Base-by-base conservation (phyloP, 2,888 invertebrate species). In the Pantelozetes paolii region DNA sequence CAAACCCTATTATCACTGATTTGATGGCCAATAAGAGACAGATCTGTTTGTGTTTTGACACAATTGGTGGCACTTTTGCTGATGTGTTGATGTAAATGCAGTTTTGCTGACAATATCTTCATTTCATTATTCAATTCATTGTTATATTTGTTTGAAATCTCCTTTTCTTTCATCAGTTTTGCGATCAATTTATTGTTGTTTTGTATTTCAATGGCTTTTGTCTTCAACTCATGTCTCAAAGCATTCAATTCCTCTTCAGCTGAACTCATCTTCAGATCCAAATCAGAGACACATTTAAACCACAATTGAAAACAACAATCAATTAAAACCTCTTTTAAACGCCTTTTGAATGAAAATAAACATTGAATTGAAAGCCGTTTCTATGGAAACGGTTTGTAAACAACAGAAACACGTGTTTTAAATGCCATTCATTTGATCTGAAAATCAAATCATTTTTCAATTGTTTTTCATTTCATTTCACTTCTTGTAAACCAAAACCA, bases 81-180 rank as follows among this genome's bases (percentile, higher is more conserved):
- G 20, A 73, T 28, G 23, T 74, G 48, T 48, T 74, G 71, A 59
- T 64, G 50, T 20, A 75, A 59, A 28, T 59, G 48, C 15, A 76
- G 70, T 73, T 76, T 76, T n/a, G 59, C 72, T 20, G 54, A 75
- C 67, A 74, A 42, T 64, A 76, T 42, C 40, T 70, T 45, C 23
- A 76, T n/a, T 48, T 76, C 72, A 62, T 69, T 40, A n/a, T 67
- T 59, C 32, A 76, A 59, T 42, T 76, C 72, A 28, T 72, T 54
- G 70, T 75, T 76, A 36, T 71, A 70, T 45, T 69, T 69, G 0
- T 26, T 2, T 15, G 40, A 45, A 69, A 69, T 45, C 23, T 69
- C 69, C 45, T 45, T 69, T 42, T 69, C 69, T n/a, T 11, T 45
- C 42, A 45, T 11, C 1, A 69, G 13, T 28, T 23, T 69, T 45